Percentiles rank a stretch among this genome's conserved stretches.
phyloP scores from a whole-genome alignment of 1,140 invertebrate species.

The Megalopta genalis region DNA sequence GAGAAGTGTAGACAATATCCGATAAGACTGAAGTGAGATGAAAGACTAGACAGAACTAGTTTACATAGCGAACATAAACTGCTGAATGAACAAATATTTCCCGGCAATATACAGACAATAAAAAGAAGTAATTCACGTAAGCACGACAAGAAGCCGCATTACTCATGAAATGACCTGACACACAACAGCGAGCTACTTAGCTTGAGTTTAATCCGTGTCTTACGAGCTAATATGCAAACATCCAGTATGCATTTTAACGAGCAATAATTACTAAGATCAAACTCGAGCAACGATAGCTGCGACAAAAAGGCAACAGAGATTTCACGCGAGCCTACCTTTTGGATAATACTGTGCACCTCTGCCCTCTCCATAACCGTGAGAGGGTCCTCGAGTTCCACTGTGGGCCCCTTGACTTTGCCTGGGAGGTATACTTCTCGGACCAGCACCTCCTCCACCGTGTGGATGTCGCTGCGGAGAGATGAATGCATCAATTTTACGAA shows the following conservation, averaged over 20 bases:
- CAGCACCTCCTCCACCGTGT: constrained; percentile 78
- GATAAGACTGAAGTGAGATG: too few relatives aligned
- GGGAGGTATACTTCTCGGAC: constrained; percentile 81
- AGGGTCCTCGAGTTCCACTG: constrained; percentile 80
- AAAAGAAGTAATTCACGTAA: background rate
- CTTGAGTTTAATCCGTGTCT: constrained; percentile 57
- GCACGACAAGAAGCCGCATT: background rate
- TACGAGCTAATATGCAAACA: constrained; percentile 11
- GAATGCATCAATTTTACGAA: background rate
- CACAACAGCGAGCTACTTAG: constrained; percentile 50
- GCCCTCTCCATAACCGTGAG: constrained; percentile 86
- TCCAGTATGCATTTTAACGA: constrained; percentile 26
- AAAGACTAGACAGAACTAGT: background rate
- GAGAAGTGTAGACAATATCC: too few relatives aligned
- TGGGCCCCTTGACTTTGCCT: constrained; percentile 67
- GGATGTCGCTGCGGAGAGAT: constrained; percentile 72
- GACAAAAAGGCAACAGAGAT: constrained; percentile 9
- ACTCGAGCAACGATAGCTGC: constrained; percentile 61
- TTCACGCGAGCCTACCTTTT: constrained; percentile 82
- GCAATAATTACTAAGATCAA: constrained; percentile 41
- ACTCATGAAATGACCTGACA: constrained; percentile 2
- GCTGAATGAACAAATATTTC: background rate
- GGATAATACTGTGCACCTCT: constrained; percentile 87
- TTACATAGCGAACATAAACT: background rate
- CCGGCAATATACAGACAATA: background rate